These are phyloP conservation scores for Camponotus fellah DNA, from an alignment of 2,888 invertebrate genomes.

Conservation along the genomic window DNA sequence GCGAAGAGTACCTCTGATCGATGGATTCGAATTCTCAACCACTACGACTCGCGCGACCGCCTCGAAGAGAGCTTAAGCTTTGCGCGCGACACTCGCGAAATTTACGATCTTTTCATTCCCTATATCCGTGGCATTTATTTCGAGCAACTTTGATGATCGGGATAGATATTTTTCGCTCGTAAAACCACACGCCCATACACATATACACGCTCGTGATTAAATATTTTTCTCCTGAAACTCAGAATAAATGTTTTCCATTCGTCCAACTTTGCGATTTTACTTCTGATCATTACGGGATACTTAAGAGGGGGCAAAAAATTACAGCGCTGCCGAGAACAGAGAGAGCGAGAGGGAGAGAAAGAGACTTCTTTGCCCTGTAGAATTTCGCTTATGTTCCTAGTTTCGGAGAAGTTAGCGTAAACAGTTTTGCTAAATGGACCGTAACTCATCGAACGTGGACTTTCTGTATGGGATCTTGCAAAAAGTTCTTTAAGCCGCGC, in stretches of 20 bases:
- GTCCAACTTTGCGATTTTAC: constrained; percentile 15
- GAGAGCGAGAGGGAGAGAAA: constrained; percentile 1
- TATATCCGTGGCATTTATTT: constrained; percentile 47
- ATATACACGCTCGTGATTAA: not conserved
- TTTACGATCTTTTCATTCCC: constrained; percentile 68
- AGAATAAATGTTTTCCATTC: constrained; percentile 10
- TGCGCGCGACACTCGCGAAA: constrained; percentile 63
- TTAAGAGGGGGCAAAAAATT: constrained; percentile 16
- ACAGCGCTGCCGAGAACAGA: not conserved
- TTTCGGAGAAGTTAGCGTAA: constrained; percentile 47
- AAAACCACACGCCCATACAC: not conserved
- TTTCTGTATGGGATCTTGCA: constrained; percentile 39
- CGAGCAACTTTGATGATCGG: constrained; percentile 38
- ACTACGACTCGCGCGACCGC: constrained; percentile 47
- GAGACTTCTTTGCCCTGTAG: constrained; percentile 24
- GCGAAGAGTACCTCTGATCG: constrained; percentile 75
- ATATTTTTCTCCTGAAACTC: constrained; percentile 11
- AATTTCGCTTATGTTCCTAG: constrained; percentile 50
- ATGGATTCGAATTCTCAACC: constrained; percentile 78
- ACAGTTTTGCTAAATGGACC: constrained; percentile 55
- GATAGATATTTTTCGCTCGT: constrained; percentile 34
- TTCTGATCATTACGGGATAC: constrained; percentile 5
- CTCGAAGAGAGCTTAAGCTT: constrained; percentile 69
- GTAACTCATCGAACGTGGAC: constrained; percentile 55
- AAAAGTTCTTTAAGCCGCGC: constrained; percentile 43